These are phyloP conservation scores for Pristionchus exspectatus DNA, from an alignment of 2,888 invertebrate species.

Conservation along the genomic window DNA sequence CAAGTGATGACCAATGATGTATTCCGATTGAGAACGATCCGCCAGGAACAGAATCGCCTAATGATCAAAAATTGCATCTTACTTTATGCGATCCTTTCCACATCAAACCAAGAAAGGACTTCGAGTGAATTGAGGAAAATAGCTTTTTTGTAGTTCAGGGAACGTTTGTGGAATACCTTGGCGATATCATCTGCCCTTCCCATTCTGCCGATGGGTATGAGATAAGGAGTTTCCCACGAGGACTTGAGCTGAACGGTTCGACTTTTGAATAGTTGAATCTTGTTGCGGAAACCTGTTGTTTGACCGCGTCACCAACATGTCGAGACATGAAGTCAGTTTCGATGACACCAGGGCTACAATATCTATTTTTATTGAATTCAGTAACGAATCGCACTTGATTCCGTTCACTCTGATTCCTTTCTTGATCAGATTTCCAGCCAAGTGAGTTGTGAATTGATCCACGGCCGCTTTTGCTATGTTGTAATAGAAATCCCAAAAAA, in stretches of 20 bases:
- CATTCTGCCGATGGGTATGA: background rate
- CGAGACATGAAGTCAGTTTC: background rate
- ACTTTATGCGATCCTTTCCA: no score
- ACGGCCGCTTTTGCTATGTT: background rate
- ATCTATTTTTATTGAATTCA: no score
- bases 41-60: conserved; percentile 37
- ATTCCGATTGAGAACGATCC: conserved; percentile 43
- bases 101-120: no score
- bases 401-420: background rate
- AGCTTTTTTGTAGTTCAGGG: no score
- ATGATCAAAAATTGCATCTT: no score
- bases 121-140: no score
- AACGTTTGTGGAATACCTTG: background rate
- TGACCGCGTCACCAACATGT: background rate
- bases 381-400: background rate
- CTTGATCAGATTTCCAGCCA: background rate
- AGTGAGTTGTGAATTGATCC: background rate
- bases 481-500: conserved; percentile 24
- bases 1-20: conserved; percentile 27
- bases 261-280: background rate
- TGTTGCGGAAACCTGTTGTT: background rate
- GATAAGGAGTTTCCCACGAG: background rate
- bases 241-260: background rate
- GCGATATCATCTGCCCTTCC: conserved; percentile 17
- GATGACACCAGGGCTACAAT: background rate